Conservation (phyloP, 2,888 invertebrate species). For the Caenorhabditis wallacei region DNA sequence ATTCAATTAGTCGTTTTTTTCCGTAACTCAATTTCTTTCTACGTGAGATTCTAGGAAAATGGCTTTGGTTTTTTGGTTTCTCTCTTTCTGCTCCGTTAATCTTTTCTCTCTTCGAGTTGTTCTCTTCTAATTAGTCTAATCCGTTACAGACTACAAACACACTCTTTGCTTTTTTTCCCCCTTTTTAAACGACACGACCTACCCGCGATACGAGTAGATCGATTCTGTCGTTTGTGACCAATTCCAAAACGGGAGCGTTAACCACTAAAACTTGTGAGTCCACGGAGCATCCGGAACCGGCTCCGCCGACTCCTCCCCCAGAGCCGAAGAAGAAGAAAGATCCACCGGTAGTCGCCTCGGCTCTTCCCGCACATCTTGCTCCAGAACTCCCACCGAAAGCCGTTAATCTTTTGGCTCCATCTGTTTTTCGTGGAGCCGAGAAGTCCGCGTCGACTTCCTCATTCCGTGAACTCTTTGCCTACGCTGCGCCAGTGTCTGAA, state of each 20-base stretch:
- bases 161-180: slow-evolving; percentile 9
- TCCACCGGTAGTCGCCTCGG: not conserved
- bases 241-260: slow-evolving; percentile 59
- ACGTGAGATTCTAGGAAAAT: not conserved
- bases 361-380: not conserved
- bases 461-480: slow-evolving; percentile 57
- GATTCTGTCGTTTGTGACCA: slow-evolving; percentile 25
- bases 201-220: not conserved
- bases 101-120: not conserved
- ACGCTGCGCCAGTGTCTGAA: slow-evolving; percentile 40
- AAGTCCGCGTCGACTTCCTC: slow-evolving; percentile 49
- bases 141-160: slow-evolving; percentile 8
- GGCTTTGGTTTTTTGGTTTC: too few relatives aligned
- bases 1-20: not conserved
- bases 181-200: slow-evolving; percentile 10
- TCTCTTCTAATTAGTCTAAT: slow-evolving; percentile 25
- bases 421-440: slow-evolving; percentile 20
- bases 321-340: not conserved
- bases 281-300: slow-evolving; percentile 43
- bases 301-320: slow-evolving; percentile 13
- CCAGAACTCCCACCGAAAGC: slow-evolving; percentile 16
- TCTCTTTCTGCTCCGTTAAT: not conserved
- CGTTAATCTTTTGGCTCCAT: slow-evolving; percentile 35
- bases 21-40: too few relatives aligned
- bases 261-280: slow-evolving; percentile 57